These are phyloP conservation scores for Pterocles orientalis DNA, from an alignment of 2,113 vertebrate genomes.

Conservation along the genomic window DNA sequence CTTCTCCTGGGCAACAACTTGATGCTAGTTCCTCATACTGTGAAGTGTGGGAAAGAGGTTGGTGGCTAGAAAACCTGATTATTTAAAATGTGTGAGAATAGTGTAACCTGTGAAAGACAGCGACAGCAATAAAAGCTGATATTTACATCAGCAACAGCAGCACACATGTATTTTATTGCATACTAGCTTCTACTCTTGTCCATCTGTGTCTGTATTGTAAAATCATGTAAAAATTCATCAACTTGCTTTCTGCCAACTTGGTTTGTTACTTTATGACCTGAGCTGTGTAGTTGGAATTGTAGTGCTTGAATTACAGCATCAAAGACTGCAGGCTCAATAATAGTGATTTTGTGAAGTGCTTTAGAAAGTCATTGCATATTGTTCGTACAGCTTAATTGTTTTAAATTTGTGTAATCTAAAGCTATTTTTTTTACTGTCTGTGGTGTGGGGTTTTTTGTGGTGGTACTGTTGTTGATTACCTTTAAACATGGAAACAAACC, in stretches of 20 bases:
- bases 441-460: not conserved
- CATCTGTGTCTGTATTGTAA: not conserved
- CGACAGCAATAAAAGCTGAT: not conserved
- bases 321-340: slow-evolving; percentile 6
- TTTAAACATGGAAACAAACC: not conserved
- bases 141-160: not conserved
- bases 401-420: not conserved
- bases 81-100: slow-evolving; percentile 8
- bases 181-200: not conserved
- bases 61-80: not conserved
- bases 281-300: slow-evolving; percentile 10
- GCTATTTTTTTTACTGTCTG: not conserved
- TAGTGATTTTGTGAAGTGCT: slow-evolving; percentile 24
- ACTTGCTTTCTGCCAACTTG: slow-evolving; percentile 12
- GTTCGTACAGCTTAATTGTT: slow-evolving; percentile 1
- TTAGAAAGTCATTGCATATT: not conserved
- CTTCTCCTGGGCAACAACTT: not conserved
- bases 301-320: not conserved
- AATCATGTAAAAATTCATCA: slow-evolving; percentile 19
- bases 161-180: not conserved
- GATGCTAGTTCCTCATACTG: not conserved
- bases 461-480: not conserved
- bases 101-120: not conserved
- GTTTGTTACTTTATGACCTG: slow-evolving; percentile 48
- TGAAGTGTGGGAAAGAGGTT: not conserved